A percentile compares a stretch with the other conserved stretches of the same genome.
These are phyloP conservation scores for Rattus norvegicus DNA, from an alignment of 2,113 vertebrate genomes.

Conservation along the genomic window DNA sequence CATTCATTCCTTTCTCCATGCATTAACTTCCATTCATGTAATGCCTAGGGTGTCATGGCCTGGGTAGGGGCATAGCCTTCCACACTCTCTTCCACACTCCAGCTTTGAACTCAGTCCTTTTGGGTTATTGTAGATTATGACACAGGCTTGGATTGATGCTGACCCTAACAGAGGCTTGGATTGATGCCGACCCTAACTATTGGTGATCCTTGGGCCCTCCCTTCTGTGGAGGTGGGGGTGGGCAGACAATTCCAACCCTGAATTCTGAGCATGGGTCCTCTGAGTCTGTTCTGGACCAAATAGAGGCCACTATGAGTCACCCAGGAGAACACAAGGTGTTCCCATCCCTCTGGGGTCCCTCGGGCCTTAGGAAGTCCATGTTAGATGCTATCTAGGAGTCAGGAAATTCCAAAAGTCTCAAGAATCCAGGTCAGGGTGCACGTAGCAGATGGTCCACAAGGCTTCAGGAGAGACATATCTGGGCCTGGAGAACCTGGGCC, in stretches of 20 bases:
- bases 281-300: neutral
- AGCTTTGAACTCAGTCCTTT: neutral
- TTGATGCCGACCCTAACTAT: neutral
- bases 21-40: neutral
- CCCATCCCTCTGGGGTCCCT: neutral
- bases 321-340: neutral
- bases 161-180: too few species aligned
- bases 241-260: neutral
- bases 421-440: neutral
- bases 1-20: neutral
- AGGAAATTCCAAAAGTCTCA: neutral
- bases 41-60: neutral
- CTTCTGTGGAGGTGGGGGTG: neutral
- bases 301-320: neutral
- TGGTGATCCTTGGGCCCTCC: neutral
- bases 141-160: too few species aligned
- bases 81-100: too few species aligned
- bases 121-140: neutral
- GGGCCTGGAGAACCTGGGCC: neutral
- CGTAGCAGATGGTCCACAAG: neutral
- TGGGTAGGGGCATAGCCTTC: neutral
- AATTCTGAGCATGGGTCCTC: too few species aligned
- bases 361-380: neutral
- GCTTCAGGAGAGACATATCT: neutral
- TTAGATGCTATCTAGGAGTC: neutral